Percentiles rank a stretch among this genome's conserved stretches.
Evolutionary conservation across 2,113 vertebrate genomes (phyloP).

Genomic region (Callithrix jacchus): DNA sequence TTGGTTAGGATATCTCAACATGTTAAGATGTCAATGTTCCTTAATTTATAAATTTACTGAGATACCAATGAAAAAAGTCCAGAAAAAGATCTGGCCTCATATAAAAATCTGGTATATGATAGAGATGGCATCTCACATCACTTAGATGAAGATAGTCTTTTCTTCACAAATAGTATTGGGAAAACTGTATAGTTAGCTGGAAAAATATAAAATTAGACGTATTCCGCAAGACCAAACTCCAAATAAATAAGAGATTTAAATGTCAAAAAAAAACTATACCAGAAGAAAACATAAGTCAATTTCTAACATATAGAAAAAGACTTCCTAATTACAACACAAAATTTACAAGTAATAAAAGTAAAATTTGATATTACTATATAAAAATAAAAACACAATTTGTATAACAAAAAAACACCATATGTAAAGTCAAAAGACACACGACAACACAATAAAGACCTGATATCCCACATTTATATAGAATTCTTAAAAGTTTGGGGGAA

Average conservation of each 20-base stretch:
- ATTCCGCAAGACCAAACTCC: not conserved
- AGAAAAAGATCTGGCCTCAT: not conserved
- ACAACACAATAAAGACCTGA: not conserved
- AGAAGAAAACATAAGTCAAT: not conserved
- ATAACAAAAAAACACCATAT: not conserved
- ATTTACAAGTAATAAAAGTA: not conserved
- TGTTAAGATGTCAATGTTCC: not conserved
- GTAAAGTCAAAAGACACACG: slow-evolving; percentile 8
- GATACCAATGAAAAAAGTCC: not conserved
- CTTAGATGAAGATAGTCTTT: not conserved
- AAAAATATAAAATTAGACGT: not conserved
- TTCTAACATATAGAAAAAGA: not conserved
- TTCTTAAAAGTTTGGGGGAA: not conserved
- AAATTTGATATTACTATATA: not conserved
- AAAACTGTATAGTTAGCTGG: not conserved
- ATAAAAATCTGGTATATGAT: not conserved
- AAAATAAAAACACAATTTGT: not conserved
- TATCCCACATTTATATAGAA: not conserved
- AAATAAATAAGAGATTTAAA: not conserved
- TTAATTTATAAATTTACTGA: not conserved
- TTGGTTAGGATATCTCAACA: not conserved
- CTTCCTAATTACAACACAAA: not conserved
- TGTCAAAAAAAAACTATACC: not conserved
- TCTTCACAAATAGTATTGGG: not conserved
- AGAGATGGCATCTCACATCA: not conserved